Base-by-base conservation (phyloP, 92 coral and sea anemone species). In the Phenganax subtilis region DNA sequence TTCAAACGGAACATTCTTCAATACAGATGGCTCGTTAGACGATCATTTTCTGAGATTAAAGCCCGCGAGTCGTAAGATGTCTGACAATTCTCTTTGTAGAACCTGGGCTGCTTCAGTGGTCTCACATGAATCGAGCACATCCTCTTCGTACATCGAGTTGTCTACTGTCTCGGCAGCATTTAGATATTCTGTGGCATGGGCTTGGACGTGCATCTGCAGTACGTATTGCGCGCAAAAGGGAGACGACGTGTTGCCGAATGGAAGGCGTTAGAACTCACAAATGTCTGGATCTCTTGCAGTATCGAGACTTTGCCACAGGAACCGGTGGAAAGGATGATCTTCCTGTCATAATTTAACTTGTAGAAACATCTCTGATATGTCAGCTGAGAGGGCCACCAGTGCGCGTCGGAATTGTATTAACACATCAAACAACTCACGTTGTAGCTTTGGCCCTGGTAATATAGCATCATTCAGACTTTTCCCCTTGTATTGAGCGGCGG, bases 201-300 rank as follows among this genome's bases (percentile, higher is more conserved):
- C 88, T 77, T 88, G 77, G 44, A 84, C 88, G 64, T 88, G 87
- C 51, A 68, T 64, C 37, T 83, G 84, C 9, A 85, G 83, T 2
- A 88, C 75, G 66, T 80, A 77, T 79, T 88, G 84, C 9, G 90
- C 88, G n/a, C 83, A 83, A 58, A 81, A 87, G 6, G 84, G 89
- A 3, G 80, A 87, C 11, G 90, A 65, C 51, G 85, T 75, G 59
- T 85, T 81, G 28, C 88, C 83, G 58, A 87, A 84, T 70, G 82
- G 72, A 16, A 82, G 61, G 61, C 78, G 51, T 60, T 56, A 52
- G 16, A 74, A 61, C 75, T 88, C 86, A 51, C 81, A 80, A 80
- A 81, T 83, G 0, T 84, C 86, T 0, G 85, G 88, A 8, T 67
- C 52, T 70, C 79, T 62, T 7, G 74, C 12, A 28, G 74, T 68